Base-by-base conservation (phyloP, 2,888 invertebrate genomes). In the Tipula unca region DNA sequence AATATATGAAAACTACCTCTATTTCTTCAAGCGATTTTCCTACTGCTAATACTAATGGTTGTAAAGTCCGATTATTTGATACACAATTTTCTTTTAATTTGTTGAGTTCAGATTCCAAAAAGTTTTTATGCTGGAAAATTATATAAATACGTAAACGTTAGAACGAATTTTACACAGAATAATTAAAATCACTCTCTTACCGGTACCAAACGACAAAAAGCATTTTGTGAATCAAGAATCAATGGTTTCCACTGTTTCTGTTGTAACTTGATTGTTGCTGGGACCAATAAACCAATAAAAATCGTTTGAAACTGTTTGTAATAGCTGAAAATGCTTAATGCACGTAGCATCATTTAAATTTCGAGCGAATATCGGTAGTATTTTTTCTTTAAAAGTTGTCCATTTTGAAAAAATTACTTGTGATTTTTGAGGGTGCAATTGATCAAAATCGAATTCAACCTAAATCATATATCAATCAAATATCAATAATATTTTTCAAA, bases 161-260 rank as follows among this genome's bases (percentile, higher is more conserved):
- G n/a, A 29, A 82, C 14, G 1, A n/a, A 14, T 29, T 29, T 29
- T 25, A 1, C 20, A 20, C 54, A 54, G 20, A 83, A 32, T 14
- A 4, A 32, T 29, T 8, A 10, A 29, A 14, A 6, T 29, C n/a
- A 3, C 29, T 29, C n/a, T 14, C 29, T 29, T 83, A 83, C 83
- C 32, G 83, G 83, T n/a, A 83, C 13, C 13, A 83, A 17, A n/a
- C 83, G 29, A 32, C 14, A 32, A 17, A 83, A 83, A n/a, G 83
- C 83, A 32, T 83, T 83, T 83, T 83, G 83, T 83, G 83, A 83
- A 14, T 83, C 83, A 4, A 83, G 32, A 14, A 83, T 83, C 14
- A 32, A 83, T 6, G 83, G 83, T 32, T 14, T 83, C 83, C 83
- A 83, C n/a, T 83, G 83, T 83, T 83, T 83, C 6, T 83, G 83